Evolutionary conservation across 2,113 vertebrate species (phyloP).

Genomic region (Sceloporus tristichus): DNA sequence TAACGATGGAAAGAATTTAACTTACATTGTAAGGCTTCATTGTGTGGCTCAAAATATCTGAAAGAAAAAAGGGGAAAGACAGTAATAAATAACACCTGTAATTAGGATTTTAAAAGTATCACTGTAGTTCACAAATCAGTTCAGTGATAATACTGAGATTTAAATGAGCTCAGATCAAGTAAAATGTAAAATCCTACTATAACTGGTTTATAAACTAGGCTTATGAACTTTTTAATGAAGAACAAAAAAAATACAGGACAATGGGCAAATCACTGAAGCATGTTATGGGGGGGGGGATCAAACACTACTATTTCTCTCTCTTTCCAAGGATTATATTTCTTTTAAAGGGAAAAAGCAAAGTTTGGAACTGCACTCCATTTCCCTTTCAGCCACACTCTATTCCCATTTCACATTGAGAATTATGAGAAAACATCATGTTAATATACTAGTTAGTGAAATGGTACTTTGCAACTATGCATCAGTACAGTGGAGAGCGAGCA

Average conservation of each 20-base stretch:
- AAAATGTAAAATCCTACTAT: background rate
- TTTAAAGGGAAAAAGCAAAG: background rate
- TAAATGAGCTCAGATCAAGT: background rate
- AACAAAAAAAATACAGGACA: background rate
- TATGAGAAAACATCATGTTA: too few species aligned
- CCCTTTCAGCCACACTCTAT: too few species aligned
- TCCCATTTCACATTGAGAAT: too few species aligned
- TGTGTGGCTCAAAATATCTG: conserved; percentile 93
- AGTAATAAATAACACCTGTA: conserved; percentile 10
- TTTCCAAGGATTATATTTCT: background rate
- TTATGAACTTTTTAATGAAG: background rate
- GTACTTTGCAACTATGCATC: too few species aligned
- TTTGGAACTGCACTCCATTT: too few species aligned
- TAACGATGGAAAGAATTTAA: conserved; percentile 46
- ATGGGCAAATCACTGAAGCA: background rate
- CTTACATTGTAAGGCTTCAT: conserved; percentile 96
- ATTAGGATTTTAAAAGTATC: background rate
- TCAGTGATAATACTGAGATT: background rate
- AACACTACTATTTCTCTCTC: background rate
- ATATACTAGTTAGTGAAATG: too few species aligned
- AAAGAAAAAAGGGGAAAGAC: conserved; percentile 39
- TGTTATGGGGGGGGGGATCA: background rate
- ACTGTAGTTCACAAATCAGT: background rate
- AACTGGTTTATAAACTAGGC: background rate
- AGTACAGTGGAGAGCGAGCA: too few species aligned